Evolutionary conservation across 2,113 vertebrate species (phyloP).

Genomic region (Lampris megalopsis): DNA sequence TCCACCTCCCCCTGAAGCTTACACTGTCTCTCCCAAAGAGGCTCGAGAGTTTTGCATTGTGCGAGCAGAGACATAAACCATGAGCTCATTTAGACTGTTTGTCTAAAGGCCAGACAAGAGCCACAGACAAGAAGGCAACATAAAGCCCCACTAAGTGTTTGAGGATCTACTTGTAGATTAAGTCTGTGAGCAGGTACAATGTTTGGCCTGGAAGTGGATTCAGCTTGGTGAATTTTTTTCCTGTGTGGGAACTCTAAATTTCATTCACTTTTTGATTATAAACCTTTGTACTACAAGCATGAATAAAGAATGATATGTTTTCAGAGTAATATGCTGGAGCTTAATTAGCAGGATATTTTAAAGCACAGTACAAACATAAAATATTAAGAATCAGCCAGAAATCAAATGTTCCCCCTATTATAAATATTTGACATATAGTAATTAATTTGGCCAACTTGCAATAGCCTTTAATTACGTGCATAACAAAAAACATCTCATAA

Average conservation of each 20-base stretch:
- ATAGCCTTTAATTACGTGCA: too few relatives aligned
- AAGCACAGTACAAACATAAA: too few relatives aligned
- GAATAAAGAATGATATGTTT: too few relatives aligned
- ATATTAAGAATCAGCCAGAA: too few relatives aligned
- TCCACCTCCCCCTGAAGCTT: neutral
- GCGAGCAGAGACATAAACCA: slow-evolving; percentile 27
- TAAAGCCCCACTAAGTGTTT: slow-evolving; percentile 60
- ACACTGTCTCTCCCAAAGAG: slow-evolving; percentile 9
- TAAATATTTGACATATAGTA: too few relatives aligned
- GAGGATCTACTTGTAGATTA: slow-evolving; percentile 50
- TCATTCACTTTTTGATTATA: neutral
- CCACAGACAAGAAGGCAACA: slow-evolving; percentile 19
- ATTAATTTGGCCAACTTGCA: too few relatives aligned
- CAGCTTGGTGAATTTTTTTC: neutral
- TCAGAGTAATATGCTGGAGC: too few relatives aligned
- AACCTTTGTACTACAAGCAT: neutral
- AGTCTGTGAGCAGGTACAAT: slow-evolving; percentile 38
- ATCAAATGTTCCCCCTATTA: too few relatives aligned
- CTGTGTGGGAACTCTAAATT: too few relatives aligned
- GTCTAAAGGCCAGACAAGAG: slow-evolving; percentile 59
- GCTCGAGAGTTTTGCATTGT: slow-evolving; percentile 25
- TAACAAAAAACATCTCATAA: too few relatives aligned
- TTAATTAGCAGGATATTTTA: too few relatives aligned
- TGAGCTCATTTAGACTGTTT: slow-evolving; percentile 71
- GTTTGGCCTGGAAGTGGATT: slow-evolving; percentile 4